A percentile compares a stretch with the other conserved stretches of the same genome.
Conservation (phyloP, 2,113 vertebrate genomes). For the Hippocampus guttulatus region DNA sequence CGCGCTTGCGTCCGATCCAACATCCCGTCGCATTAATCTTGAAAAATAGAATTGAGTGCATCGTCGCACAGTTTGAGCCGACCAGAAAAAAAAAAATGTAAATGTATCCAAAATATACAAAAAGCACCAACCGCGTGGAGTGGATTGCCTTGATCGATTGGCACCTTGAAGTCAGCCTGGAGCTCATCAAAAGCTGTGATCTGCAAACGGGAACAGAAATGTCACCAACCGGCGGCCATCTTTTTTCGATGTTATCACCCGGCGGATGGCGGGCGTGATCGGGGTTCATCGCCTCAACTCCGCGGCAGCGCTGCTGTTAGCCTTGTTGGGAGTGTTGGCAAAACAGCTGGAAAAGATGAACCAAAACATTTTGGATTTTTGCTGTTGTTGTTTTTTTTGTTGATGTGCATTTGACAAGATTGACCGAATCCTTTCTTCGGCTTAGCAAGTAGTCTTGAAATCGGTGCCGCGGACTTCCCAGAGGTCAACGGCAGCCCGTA, state of each 20-base stretch:
- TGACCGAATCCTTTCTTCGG: neutral
- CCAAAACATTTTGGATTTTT: too few relatives aligned
- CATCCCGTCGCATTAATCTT: neutral
- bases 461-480: constrained; percentile 5
- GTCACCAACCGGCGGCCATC: constrained; percentile 32
- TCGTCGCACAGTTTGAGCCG: neutral
- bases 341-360: too few relatives aligned
- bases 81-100: too few relatives aligned
- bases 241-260: constrained; percentile 63
- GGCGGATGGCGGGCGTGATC: constrained; percentile 43
- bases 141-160: constrained; percentile 79
- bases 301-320: constrained; percentile 22
- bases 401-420: neutral
- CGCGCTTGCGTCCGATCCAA: too few relatives aligned
- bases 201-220: constrained; percentile 45
- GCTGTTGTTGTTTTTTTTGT: neutral
- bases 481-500: constrained; percentile 14
- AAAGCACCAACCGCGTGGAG: constrained; percentile 70
- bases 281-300: constrained; percentile 52
- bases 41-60: too few relatives aligned
- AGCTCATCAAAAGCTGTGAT: constrained; percentile 82
- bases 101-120: too few relatives aligned
- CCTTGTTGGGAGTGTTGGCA: too few relatives aligned
- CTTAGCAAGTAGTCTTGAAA: neutral
- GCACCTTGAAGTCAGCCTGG: constrained; percentile 78